Evolutionary conservation across 2,888 invertebrate genomes (phyloP).

Genomic region (Graphium colonna): DNA sequence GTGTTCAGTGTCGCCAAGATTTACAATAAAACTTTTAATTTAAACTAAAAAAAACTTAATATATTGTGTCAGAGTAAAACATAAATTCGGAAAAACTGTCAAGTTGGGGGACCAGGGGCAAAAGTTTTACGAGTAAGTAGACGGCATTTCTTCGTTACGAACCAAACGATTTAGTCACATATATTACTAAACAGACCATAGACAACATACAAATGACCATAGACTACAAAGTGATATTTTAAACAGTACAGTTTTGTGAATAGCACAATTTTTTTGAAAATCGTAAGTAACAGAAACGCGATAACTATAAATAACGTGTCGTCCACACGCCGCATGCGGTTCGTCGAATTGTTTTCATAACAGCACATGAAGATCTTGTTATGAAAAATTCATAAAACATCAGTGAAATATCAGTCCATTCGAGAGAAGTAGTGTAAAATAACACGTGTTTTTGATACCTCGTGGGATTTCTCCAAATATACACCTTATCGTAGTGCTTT

Average conservation of each 20-base stretch:
- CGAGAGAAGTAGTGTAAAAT: no score
- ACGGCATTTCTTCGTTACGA: neutral
- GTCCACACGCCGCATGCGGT: neutral
- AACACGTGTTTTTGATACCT: no score
- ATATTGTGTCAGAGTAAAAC: neutral
- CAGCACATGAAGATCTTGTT: constrained; percentile 11
- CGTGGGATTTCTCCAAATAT: no score
- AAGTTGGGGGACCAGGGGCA: constrained; percentile 36
- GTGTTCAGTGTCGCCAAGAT: neutral
- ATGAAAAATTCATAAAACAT: constrained; percentile 12
- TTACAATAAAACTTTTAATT: neutral
- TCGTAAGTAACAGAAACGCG: neutral
- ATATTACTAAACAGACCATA: neutral
- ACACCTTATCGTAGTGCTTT: no score
- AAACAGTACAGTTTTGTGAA: no score
- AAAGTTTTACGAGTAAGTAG: constrained; percentile 41
- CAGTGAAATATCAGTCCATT: no score
- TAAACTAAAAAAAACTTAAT: no score
- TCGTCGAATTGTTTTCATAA: constrained; percentile 9
- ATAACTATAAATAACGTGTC: neutral
- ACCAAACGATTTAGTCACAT: neutral
- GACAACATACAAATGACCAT: neutral
- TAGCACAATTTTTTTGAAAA: neutral
- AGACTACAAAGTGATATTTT: no score
- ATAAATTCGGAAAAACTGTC: no score